These are phyloP conservation scores for Amphiprion ocellaris DNA, from an alignment of 2,113 vertebrate species.

Conservation along the genomic window DNA sequence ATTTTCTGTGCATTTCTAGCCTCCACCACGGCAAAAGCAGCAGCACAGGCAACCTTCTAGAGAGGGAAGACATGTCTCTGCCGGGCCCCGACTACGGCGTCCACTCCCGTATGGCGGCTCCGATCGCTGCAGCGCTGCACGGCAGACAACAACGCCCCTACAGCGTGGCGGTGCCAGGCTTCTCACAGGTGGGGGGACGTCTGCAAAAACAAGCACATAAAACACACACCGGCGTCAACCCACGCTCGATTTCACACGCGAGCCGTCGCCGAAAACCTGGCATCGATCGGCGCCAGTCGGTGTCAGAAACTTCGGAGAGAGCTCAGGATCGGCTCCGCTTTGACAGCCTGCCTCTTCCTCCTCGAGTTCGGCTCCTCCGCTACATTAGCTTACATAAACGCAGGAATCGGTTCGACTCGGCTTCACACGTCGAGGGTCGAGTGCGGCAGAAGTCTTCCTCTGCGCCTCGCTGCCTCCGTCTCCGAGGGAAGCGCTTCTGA, in stretches of 20 bases:
- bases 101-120: slow-evolving; percentile 85
- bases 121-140: slow-evolving; percentile 76
- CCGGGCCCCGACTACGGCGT: slow-evolving; percentile 88
- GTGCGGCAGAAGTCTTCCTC: not conserved
- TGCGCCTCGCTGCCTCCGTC: not conserved
- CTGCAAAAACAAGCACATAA: not conserved
- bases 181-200: slow-evolving; percentile 89
- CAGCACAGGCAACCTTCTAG: slow-evolving; percentile 96
- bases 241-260: slow-evolving; percentile 22
- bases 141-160: slow-evolving; percentile 93
- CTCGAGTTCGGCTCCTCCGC: slow-evolving; percentile 18
- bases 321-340: slow-evolving; percentile 25
- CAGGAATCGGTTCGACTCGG: slow-evolving; percentile 27
- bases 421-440: slow-evolving; percentile 6
- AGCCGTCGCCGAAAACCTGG: slow-evolving; percentile 18
- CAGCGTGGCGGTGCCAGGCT: slow-evolving; percentile 90
- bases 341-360: slow-evolving; percentile 14
- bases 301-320: slow-evolving; percentile 7
- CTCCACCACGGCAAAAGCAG: slow-evolving; percentile 94
- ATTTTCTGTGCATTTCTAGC: slow-evolving; percentile 73
- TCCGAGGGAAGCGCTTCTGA: slow-evolving; percentile 23
- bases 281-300: not conserved
- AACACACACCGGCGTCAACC: not conserved
- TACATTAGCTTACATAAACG: slow-evolving; percentile 30
- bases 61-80: slow-evolving; percentile 90